Evolutionary conservation across 2,113 vertebrate genomes (phyloP).

Genomic region (Rhizomys pruinosus): DNA sequence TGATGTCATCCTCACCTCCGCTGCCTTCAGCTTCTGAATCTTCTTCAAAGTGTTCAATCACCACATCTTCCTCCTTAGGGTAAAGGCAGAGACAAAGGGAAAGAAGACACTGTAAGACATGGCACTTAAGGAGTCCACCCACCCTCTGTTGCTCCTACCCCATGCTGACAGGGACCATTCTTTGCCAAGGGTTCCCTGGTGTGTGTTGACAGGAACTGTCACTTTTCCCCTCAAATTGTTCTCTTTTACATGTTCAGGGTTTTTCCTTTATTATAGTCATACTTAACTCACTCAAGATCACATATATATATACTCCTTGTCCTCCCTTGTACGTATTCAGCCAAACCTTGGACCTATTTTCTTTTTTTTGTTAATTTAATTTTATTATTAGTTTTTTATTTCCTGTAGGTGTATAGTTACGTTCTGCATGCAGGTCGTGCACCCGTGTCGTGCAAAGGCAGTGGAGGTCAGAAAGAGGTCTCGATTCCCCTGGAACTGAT

Average conservation of each 20-base stretch:
- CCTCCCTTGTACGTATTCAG: conserved; percentile 4
- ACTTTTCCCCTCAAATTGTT: background rate
- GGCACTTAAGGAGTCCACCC: background rate
- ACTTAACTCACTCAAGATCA: background rate
- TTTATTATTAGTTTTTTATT: too few species aligned
- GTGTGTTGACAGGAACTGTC: background rate
- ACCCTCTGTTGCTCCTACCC: background rate
- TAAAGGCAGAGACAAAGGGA: conserved; percentile 37
- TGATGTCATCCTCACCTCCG: conserved; percentile 94
- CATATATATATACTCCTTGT: background rate
- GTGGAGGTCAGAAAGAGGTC: too few species aligned
- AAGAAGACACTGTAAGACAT: conserved; percentile 59
- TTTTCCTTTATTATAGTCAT: background rate
- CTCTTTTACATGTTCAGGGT: background rate
- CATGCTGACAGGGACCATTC: background rate
- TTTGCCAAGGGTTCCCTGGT: background rate
- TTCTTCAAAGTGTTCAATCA: conserved; percentile 93
- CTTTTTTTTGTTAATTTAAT: too few species aligned
- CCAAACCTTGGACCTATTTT: conserved; percentile 4
- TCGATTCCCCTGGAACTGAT: too few species aligned
- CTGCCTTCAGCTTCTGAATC: conserved; percentile 91
- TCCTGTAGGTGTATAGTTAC: too few species aligned
- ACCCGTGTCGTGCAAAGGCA: too few species aligned
- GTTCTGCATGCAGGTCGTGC: too few species aligned
- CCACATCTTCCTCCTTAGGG: conserved; percentile 92